These are phyloP conservation scores for Amia ocellicauda DNA, from an alignment of 2,113 vertebrate genomes.

Conservation along the genomic window DNA sequence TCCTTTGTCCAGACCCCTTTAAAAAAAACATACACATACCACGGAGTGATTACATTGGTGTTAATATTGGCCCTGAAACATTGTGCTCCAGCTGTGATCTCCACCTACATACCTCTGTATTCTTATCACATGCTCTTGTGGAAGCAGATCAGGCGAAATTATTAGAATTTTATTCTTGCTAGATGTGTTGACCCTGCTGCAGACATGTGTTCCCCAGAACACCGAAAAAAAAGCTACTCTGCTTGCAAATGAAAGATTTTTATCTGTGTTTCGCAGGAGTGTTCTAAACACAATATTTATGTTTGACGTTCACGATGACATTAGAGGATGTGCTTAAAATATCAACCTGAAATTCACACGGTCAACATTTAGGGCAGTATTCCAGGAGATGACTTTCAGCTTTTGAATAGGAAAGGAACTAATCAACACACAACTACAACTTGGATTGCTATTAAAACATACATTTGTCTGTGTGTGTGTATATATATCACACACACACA, in stretches of 20 bases:
- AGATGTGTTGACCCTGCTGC: conserved; percentile 47
- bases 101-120: neutral
- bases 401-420: no score
- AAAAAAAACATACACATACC: conserved; percentile 9
- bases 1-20: conserved; percentile 17
- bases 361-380: conserved; percentile 32
- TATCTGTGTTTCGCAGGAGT: conserved; percentile 36
- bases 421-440: no score
- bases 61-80: neutral
- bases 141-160: neutral
- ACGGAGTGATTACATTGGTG: neutral
- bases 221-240: conserved; percentile 35
- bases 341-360: conserved; percentile 23
- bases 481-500: no score
- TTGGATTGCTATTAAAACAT: no score
- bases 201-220: conserved; percentile 40
- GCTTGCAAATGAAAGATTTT: conserved; percentile 29
- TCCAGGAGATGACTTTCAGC: conserved; percentile 28
- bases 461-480: no score
- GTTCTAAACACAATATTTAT: conserved; percentile 38
- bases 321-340: conserved; percentile 33
- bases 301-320: conserved; percentile 34
- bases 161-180: conserved; percentile 26
- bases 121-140: neutral
- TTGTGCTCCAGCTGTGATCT: neutral